phyloP scores from a whole-genome alignment of 2,113 vertebrate species.

The Salvelinus namaycush region DNA sequence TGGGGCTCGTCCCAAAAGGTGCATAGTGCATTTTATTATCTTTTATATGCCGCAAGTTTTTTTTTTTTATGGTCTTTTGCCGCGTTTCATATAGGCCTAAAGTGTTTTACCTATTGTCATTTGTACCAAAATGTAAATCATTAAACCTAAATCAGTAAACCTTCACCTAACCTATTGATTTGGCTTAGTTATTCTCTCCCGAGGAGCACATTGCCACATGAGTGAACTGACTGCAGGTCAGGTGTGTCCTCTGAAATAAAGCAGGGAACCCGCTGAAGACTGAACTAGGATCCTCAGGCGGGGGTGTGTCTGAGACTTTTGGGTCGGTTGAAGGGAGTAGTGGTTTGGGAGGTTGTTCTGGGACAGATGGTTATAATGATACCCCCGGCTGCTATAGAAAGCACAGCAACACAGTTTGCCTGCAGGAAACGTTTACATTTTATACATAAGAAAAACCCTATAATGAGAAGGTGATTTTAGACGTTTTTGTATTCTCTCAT shows the following conservation, averaged over 20 bases:
- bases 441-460: background rate
- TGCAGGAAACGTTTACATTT: background rate
- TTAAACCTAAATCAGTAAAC: no score
- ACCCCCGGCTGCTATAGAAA: background rate
- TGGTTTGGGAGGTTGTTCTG: background rate
- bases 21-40: constrained; percentile 6
- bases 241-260: background rate
- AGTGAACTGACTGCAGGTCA: background rate
- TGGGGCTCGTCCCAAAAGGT: constrained; percentile 41
- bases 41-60: constrained; percentile 13
- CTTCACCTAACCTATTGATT: background rate
- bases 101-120: background rate
- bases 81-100: background rate
- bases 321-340: background rate
- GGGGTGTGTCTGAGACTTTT: background rate
- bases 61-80: background rate
- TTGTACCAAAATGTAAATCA: background rate
- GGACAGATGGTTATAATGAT: background rate
- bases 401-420: background rate
- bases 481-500: background rate
- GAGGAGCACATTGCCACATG: background rate
- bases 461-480: background rate
- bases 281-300: background rate
- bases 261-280: background rate
- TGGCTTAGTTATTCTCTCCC: background rate